Base-by-base conservation (phyloP, 2,113 vertebrate genomes). In the Pteropus alecto region DNA sequence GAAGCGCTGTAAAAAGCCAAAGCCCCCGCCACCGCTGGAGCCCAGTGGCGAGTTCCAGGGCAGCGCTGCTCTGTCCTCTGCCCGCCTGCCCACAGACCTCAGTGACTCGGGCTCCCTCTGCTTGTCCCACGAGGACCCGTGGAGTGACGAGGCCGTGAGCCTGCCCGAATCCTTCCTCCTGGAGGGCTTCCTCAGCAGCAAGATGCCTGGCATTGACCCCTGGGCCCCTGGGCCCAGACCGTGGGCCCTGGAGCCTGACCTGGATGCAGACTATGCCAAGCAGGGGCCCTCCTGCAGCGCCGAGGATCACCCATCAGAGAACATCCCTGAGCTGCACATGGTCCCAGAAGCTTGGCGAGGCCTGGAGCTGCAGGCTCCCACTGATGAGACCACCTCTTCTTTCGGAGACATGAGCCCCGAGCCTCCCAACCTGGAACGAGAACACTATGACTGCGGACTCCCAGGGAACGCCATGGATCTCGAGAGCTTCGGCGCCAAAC, bases 1-100 rank as follows among this genome's bases (percentile, higher is more conserved):
- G 93, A 99, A 99, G 97, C 99, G 98, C 93, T 98, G 98, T 95
- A 99, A 99, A 98, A 99, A 98, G 95, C 97, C 98, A 33, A 99
- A 98, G 93, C 92, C 98, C 51, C 97, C 90, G 0, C 77, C 98
- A 0, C 9, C 63, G 10, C 65, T 70, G 0, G 96, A 98, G 54
- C 88, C 48, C 6, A 65, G 8, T 12, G 1, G 85, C 0, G 95
- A 73, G 81, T 89, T 67, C 15, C 74, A 33, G 0, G 90, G 38
- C 11, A 2, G 93, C 4, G 0, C 35, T 0, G 60, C 85, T n/a
- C 96, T 86, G 19, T 38, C 95, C 91, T 65, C 97, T 0, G 63
- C 95, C 63, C 94, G 48, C 11, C 70, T 99, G 71, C 96, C 97
- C 24, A 96, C 97, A 0, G 98, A 99, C 83, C 99, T 98, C 84